Evolutionary conservation across 30 jellyfish, hydroid and myxozoan species (phyloP).

Genomic region (Aurelia sp.): DNA sequence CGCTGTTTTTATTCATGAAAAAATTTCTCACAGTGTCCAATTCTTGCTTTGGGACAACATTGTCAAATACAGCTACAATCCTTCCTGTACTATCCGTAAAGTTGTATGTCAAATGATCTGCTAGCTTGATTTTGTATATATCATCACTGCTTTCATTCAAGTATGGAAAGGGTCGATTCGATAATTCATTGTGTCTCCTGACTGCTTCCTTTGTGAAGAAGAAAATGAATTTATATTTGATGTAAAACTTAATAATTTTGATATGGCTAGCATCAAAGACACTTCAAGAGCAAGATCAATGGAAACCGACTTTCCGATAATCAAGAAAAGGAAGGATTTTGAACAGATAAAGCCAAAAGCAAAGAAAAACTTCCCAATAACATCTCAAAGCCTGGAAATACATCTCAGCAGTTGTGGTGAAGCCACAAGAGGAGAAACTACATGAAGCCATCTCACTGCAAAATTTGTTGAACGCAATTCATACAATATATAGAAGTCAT

Average conservation of each 20-base stretch:
- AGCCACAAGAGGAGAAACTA: no score
- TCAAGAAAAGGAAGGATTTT: no score
- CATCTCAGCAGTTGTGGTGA: no score
- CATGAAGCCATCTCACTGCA: no score
- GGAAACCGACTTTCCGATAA: no score
- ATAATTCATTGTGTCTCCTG: neutral
- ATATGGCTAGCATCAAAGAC: no score
- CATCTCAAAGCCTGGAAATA: no score
- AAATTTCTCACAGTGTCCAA: slow-evolving; percentile 47
- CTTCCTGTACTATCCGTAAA: slow-evolving; percentile 52
- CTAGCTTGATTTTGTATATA: slow-evolving; percentile 34
- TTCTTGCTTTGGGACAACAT: slow-evolving; percentile 71
- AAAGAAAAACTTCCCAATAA: no score
- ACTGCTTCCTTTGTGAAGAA: slow-evolving; percentile 1
- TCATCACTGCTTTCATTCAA: slow-evolving; percentile 41
- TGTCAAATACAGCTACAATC: slow-evolving; percentile 70
- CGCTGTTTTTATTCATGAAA: slow-evolving; percentile 43
- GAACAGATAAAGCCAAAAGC: no score
- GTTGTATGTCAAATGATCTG: slow-evolving; percentile 56
- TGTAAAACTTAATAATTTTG: neutral
- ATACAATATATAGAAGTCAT: no score
- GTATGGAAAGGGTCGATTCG: slow-evolving; percentile 36
- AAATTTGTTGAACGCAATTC: no score
- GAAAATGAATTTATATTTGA: neutral
- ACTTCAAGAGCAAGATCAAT: no score